These are phyloP conservation scores for Paracanthobrama guichenoti DNA, from an alignment of 2,113 vertebrate genomes.

Conservation along the genomic window DNA sequence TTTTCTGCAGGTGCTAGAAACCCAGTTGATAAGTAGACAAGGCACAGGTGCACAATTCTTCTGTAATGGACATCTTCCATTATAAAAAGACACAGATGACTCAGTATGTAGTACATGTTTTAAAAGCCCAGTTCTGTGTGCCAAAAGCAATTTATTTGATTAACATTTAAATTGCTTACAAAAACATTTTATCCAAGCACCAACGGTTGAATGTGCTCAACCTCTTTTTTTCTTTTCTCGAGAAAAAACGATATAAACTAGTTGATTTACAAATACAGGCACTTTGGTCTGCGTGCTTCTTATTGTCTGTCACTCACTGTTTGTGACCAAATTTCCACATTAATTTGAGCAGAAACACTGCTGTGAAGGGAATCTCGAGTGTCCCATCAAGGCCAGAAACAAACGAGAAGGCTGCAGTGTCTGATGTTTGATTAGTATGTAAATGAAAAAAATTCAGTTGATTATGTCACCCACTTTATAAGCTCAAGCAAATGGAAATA, in stretches of 20 bases:
- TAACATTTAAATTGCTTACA: not conserved
- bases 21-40: slow-evolving; percentile 40
- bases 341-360: slow-evolving; percentile 43
- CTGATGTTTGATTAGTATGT: slow-evolving; percentile 46
- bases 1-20: slow-evolving; percentile 52
- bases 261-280: not conserved
- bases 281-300: slow-evolving; percentile 5
- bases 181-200: slow-evolving; percentile 1
- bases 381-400: slow-evolving; percentile 45
- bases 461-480: slow-evolving; percentile 44
- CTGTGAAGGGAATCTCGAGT: slow-evolving; percentile 36
- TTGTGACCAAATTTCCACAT: slow-evolving; percentile 36
- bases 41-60: slow-evolving; percentile 43
- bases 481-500: not conserved
- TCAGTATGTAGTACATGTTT: not conserved
- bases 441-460: slow-evolving; percentile 37
- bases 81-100: slow-evolving; percentile 37
- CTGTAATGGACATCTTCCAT: slow-evolving; percentile 36
- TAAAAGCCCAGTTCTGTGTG: not conserved
- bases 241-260: not conserved
- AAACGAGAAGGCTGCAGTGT: slow-evolving; percentile 9
- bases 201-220: not conserved
- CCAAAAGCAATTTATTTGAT: slow-evolving; percentile 15
- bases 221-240: not conserved
- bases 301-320: slow-evolving; percentile 16